Base-by-base conservation (phyloP, 2,113 vertebrate species). In the Lota lota region DNA sequence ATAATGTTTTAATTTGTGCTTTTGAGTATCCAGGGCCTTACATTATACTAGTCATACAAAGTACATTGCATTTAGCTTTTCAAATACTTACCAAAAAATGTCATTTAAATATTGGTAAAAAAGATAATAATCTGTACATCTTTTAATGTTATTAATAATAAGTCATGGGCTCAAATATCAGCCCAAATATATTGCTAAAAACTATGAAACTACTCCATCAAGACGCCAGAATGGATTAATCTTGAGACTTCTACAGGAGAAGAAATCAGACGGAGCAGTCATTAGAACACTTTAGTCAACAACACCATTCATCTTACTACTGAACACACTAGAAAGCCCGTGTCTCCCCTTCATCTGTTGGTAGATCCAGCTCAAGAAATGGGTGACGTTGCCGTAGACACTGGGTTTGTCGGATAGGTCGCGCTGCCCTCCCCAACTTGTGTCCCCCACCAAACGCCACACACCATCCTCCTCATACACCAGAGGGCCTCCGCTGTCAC, bases 401-500 rank as follows among this genome's bases (percentile, higher is more conserved):
- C 92, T 94, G 0, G 94, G 95, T 57, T 82, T 93, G 47, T 86
- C 84, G 0, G 21, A 67, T 71, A 75, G 83, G 6, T 89, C 90
- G 67, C 94, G 94, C 40, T 89, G 89, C 0, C 84, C 82, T 7
- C 92, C 94, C 94, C 93, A 94, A 74, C 95, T 92, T 4, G 85
- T 93, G 60, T 94, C 92, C 50, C 95, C 94, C 0, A 92, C 71
- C 72, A 97, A 75, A 95, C 95, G 96, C 95, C 95, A 97, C 51
- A 92, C 0, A 0, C 76, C 81, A 22, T 85, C 85, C 63, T 87
- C 88, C 15, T 70, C 18, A 0, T 91, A 89, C 75, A 95, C 92
- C 73, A 98, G 82, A 0, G 94, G 95, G 0, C 94, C 90, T 1
- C 94, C 93, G 0, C 93, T 92, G 88, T 95, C 94, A 18, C 90